Evolutionary conservation across 2,888 invertebrate genomes (phyloP).

Genomic region (Aleiodes leptofemur): DNA sequence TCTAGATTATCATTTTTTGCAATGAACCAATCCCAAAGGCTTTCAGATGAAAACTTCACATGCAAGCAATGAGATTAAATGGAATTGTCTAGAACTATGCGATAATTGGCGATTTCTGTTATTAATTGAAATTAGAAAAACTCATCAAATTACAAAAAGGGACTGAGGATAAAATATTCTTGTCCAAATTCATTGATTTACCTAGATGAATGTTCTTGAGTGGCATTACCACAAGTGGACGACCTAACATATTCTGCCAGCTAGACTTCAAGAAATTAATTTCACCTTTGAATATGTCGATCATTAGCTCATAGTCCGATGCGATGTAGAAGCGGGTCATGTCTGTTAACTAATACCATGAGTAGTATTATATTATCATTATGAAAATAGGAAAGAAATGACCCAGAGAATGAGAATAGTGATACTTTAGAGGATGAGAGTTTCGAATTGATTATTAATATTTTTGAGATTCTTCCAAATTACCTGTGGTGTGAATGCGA

Average conservation of each 20-base stretch:
- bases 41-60: conserved; percentile 61
- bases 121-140: neutral
- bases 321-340: conserved; percentile 98
- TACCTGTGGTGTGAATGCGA: conserved; percentile 99
- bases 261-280: conserved; percentile 98
- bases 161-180: conserved; percentile 32
- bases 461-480: conserved; percentile 57
- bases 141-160: conserved; percentile 36
- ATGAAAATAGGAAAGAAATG: conserved; percentile 11
- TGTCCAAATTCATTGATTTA: conserved; percentile 72
- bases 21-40: conserved; percentile 35
- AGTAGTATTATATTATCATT: conserved; percentile 33
- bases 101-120: conserved; percentile 38
- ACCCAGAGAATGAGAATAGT: conserved; percentile 31
- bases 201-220: conserved; percentile 93
- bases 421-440: conserved; percentile 35
- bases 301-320: conserved; percentile 97
- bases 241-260: conserved; percentile 98
- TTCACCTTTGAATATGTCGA: conserved; percentile 97
- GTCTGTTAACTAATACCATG: conserved; percentile 90
- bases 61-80: conserved; percentile 60
- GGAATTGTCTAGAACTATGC: neutral
- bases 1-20: neutral
- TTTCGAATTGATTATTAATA: conserved; percentile 15
- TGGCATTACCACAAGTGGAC: conserved; percentile 95